phyloP scores from a whole-genome alignment of 92 coral and sea anemone species.

The Epizoanthus ramosus region DNA sequence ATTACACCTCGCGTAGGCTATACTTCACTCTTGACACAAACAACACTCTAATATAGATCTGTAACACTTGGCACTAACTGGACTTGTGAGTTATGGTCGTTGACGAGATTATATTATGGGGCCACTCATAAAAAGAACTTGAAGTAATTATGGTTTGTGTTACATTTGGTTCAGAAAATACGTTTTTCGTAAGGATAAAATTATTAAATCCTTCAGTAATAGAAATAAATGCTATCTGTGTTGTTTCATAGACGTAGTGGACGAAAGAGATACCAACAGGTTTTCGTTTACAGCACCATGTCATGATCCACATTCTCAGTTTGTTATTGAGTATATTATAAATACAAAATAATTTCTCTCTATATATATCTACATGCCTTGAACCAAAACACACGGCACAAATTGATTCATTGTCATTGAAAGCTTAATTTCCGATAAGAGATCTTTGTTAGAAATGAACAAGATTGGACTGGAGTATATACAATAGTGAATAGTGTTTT shows the following conservation, averaged over 20 bases:
- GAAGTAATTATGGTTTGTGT: too few species aligned
- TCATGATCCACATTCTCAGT: background rate
- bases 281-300: background rate
- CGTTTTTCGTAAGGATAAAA: background rate
- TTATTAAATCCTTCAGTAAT: too few species aligned
- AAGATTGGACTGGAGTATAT: constrained; percentile 44
- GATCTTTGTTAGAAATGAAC: constrained; percentile 60
- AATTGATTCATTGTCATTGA: constrained; percentile 68
- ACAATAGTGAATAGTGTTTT: constrained; percentile 47
- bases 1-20: constrained; percentile 19
- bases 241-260: background rate
- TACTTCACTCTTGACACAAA: constrained; percentile 21
- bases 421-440: constrained; percentile 87
- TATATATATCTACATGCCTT: background rate
- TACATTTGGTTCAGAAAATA: background rate
- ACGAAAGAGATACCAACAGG: background rate
- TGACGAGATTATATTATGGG: background rate
- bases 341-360: too few species aligned
- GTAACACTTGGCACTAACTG: background rate
- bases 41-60: constrained; percentile 10
- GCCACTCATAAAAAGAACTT: background rate
- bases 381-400: constrained; percentile 57
- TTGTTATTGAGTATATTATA: constrained; percentile 20
- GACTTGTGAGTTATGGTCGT: constrained; percentile 9
- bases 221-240: background rate